phyloP scores from a whole-genome alignment of 2,113 vertebrate species.

The Aegotheles bennettii region DNA sequence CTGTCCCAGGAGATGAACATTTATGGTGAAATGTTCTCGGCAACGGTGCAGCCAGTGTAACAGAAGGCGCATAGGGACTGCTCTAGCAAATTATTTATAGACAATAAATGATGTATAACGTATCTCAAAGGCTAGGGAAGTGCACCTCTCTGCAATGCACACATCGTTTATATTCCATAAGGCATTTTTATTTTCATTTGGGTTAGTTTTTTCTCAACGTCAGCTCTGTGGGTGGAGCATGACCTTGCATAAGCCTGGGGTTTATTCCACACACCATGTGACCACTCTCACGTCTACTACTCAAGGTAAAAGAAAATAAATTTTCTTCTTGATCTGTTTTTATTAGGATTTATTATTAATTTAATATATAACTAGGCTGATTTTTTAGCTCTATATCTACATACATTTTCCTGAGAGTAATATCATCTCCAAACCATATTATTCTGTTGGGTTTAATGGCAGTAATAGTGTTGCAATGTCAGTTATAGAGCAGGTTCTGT shows the following conservation, averaged over 20 bases:
- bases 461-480: neutral
- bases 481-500: neutral
- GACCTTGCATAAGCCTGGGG: neutral
- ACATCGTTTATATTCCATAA: neutral
- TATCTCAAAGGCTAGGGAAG: slow-evolving; percentile 2
- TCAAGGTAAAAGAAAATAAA: neutral
- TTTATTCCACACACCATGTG: neutral
- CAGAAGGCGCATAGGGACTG: neutral
- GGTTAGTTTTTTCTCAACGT: neutral
- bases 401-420: neutral
- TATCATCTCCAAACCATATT: neutral
- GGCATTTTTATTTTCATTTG: neutral
- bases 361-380: neutral
- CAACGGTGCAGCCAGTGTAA: neutral
- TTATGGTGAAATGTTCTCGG: neutral
- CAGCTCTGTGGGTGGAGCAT: neutral
- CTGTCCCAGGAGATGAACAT: neutral
- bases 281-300: neutral
- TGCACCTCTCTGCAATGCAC: neutral
- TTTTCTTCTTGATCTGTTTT: neutral
- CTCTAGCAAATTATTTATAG: slow-evolving; percentile 34
- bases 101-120: slow-evolving; percentile 49
- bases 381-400: neutral
- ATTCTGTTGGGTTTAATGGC: neutral
- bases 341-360: neutral